Evolutionary conservation across 1,140 invertebrate species (phyloP), one percentile per base, ranked within the genome.

Genomic region (Uloborus diversus): DNA sequence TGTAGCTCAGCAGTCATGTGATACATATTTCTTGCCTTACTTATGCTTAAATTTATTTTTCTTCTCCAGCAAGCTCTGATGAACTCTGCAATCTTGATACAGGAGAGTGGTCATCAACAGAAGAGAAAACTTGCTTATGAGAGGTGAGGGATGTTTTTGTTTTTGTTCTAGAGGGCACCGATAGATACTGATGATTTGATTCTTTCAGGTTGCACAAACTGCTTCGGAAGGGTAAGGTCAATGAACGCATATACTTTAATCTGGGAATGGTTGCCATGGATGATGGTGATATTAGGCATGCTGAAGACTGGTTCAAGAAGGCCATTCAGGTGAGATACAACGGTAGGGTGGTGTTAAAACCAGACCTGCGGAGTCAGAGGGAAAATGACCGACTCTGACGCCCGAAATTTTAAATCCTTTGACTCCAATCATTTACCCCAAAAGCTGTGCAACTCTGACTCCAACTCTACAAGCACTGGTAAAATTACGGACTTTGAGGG

Each of bases 221-320:
- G 7, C 86, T 96, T 27, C 90, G 92, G 81, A 94, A 93, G 87
- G 94, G 86, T 30, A 83, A 86, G 5, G 83, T 79, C 65, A 96
- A 96, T 85, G 95, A 97, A 85, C 89, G 94, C 69, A 93, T 96
- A 2, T 94, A 95, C 86, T 99, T 98, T 85, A 97, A 98, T 88
- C 89, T 98, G 51, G 96, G 94, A 71, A 98, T 98, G 96, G 87
- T 99, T 37, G 94, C 95, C 20, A 98, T 97, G 95, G 96, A 98
- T 86, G 94, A 96, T 84, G 91, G 93, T 35, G 93, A 96, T 85
- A 93, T 92, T 27, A 90, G 91, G n/a, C 92, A 92, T 82, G 96
- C 96, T 27, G 95, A 96, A 85, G 90, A 93, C 51, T 96, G 93
- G 92, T 96, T 97, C 85, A 89, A 94, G 59, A 91, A 92, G 47